A percentile compares a stretch with the other conserved stretches of the same genome.
Conservation (phyloP, 2,113 vertebrate species). For the Rhabdomys dilectus region DNA sequence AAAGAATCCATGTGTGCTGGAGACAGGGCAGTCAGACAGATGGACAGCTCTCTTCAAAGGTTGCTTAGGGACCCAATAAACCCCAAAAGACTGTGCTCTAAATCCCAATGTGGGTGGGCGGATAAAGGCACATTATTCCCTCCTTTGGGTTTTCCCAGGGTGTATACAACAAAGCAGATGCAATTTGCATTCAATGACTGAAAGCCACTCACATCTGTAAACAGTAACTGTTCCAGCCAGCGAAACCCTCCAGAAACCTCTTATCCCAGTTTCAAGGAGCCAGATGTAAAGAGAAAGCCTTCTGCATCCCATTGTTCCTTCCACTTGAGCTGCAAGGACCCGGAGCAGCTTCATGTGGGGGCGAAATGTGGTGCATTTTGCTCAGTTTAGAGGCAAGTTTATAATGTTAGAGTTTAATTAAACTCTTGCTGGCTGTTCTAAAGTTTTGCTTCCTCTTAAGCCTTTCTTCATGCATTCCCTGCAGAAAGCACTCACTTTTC, state of each 20-base stretch:
- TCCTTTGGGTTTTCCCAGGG: slow-evolving; percentile 77
- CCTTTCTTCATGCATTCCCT: slow-evolving; percentile 53
- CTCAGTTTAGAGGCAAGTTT: slow-evolving; percentile 68
- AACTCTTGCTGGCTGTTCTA: slow-evolving; percentile 66
- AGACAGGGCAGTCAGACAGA: slow-evolving; percentile 60
- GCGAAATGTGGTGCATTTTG: slow-evolving; percentile 20
- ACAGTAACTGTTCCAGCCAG: slow-evolving; percentile 68
- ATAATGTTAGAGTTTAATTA: slow-evolving; percentile 72
- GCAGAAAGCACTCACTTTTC: slow-evolving; percentile 20
- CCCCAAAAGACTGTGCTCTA: slow-evolving; percentile 70
- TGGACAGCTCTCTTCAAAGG: slow-evolving; percentile 73
- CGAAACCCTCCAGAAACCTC: slow-evolving; percentile 66
- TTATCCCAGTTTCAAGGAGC: slow-evolving; percentile 55
- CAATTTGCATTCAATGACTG: slow-evolving; percentile 78
- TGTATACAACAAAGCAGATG: slow-evolving; percentile 43
- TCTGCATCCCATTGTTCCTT: slow-evolving; percentile 59
- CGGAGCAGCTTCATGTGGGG: slow-evolving; percentile 47
- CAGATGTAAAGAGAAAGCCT: slow-evolving; percentile 77
- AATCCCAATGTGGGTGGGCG: slow-evolving; percentile 76
- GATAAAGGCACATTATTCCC: slow-evolving; percentile 70
- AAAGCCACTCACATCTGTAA: slow-evolving; percentile 74
- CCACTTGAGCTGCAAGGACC: slow-evolving; percentile 56
- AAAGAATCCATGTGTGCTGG: neutral
- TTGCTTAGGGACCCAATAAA: slow-evolving; percentile 79
- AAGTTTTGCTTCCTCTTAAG: slow-evolving; percentile 50